These are phyloP conservation scores for Coreius guichenoti DNA, from an alignment of 2,797 vertebrate species.

Conservation along the genomic window DNA sequence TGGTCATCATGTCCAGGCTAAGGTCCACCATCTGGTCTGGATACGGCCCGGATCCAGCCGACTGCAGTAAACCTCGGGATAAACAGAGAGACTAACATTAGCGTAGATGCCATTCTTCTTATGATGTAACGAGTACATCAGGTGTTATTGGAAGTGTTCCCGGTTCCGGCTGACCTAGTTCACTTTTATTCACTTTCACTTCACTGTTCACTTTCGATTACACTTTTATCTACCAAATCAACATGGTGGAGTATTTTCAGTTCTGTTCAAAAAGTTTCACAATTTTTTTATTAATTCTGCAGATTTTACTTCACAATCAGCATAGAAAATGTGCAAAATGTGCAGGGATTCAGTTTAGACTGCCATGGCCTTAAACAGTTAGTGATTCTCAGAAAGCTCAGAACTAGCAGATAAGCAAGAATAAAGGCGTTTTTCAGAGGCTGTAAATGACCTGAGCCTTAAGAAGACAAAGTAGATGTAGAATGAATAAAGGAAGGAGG, in stretches of 20 bases:
- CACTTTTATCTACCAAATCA: background rate
- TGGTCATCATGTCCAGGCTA: no score
- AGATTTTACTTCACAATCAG: background rate
- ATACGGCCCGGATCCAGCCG: no score
- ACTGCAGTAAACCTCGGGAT: no score
- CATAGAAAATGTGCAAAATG: background rate
- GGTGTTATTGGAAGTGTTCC: no score
- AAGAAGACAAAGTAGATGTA: conserved; percentile 9
- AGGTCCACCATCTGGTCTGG: no score
- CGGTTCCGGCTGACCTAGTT: no score
- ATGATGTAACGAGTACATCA: no score
- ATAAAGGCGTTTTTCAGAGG: background rate
- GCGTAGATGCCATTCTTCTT: no score
- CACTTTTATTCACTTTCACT: no score
- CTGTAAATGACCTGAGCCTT: conserved; percentile 24
- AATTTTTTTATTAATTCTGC: background rate
- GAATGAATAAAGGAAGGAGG: conserved; percentile 16
- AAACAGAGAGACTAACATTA: no score
- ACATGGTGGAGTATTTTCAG: background rate
- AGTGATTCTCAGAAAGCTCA: conserved; percentile 9
- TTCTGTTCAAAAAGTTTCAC: background rate
- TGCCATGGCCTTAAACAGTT: background rate
- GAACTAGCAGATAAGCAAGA: conserved; percentile 17
- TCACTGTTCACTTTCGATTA: no score
- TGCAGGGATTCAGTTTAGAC: background rate